Evolutionary conservation across 2,797 vertebrate species (phyloP).

Genomic region (Hypotaenidia okinawae): DNA sequence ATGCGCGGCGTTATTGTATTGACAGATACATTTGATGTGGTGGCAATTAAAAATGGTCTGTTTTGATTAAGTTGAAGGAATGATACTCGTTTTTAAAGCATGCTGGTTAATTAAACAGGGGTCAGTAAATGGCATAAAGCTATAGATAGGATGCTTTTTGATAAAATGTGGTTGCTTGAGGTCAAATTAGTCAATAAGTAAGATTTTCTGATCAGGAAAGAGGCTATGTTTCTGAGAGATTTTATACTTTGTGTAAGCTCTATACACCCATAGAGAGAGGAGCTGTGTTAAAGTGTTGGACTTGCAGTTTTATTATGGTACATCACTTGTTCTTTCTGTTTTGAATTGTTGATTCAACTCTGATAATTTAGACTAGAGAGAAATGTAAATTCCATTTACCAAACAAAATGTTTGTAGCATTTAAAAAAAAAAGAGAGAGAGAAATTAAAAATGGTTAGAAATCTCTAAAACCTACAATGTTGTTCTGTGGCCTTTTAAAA

Average conservation of each 20-base stretch:
- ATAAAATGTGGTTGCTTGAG: slow-evolving; percentile 26
- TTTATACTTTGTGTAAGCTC: slow-evolving; percentile 47
- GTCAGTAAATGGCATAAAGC: slow-evolving; percentile 26
- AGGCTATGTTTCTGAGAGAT: neutral
- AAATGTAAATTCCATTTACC: slow-evolving; percentile 52
- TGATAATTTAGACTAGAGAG: slow-evolving; percentile 39
- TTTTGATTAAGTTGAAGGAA: slow-evolving; percentile 43
- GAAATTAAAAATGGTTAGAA: slow-evolving; percentile 42
- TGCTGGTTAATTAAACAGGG: slow-evolving; percentile 60
- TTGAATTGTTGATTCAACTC: slow-evolving; percentile 50
- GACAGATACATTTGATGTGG: slow-evolving; percentile 8
- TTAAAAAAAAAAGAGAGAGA: slow-evolving; percentile 32
- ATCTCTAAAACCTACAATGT: slow-evolving; percentile 26
- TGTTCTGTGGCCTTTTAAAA: slow-evolving; percentile 45
- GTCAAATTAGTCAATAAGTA: slow-evolving; percentile 46
- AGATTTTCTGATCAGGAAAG: slow-evolving; percentile 39
- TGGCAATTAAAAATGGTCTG: slow-evolving; percentile 47
- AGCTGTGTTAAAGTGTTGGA: slow-evolving; percentile 35
- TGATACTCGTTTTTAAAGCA: slow-evolving; percentile 33
- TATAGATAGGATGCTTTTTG: neutral
- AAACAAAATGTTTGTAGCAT: slow-evolving; percentile 28
- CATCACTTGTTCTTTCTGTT: slow-evolving; percentile 15
- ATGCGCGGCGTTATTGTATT: slow-evolving; percentile 17
- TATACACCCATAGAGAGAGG: slow-evolving; percentile 24
- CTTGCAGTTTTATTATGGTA: neutral